These are phyloP conservation scores for Dryadula phaetusa DNA, from an alignment of 2,888 invertebrate species.

Conservation along the genomic window DNA sequence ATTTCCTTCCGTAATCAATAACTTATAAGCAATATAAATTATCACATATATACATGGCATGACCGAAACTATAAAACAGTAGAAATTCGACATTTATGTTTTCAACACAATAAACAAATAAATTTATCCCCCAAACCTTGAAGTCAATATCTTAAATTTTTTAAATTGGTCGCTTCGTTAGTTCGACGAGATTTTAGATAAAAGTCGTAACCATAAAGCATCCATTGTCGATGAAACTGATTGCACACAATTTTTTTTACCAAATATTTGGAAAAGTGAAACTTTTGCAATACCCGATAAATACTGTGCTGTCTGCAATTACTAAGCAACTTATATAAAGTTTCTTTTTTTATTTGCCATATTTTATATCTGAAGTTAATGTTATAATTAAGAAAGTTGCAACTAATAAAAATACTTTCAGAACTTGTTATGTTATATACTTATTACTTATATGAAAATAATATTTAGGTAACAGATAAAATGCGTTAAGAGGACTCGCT, in stretches of 20 bases:
- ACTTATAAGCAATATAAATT: not conserved
- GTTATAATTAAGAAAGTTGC: conserved; percentile 5
- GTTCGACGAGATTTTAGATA: conserved; percentile 18
- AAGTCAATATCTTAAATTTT: not conserved
- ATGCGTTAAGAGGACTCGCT: too few relatives aligned
- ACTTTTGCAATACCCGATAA: conserved; percentile 25
- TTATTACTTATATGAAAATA: too few relatives aligned
- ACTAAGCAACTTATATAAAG: conserved; percentile 15
- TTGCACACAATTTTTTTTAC: conserved; percentile 13
- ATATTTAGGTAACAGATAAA: too few relatives aligned
- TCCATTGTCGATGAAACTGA: conserved; percentile 26
- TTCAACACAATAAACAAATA: conserved; percentile 2
- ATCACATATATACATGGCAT: not conserved
- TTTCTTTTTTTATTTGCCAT: conserved; percentile 17
- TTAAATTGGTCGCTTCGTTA: conserved; percentile 17
- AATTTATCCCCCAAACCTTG: conserved; percentile 11
- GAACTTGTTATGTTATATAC: too few relatives aligned
- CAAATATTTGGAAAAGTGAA: conserved; percentile 36
- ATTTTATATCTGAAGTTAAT: conserved; percentile 12
- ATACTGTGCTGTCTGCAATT: conserved; percentile 27
- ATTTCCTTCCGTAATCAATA: not conserved
- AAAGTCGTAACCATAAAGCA: conserved; percentile 23
- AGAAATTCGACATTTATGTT: not conserved
- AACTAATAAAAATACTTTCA: too few relatives aligned
- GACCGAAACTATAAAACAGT: not conserved